Evolutionary conservation across 2,888 invertebrate species (phyloP).

Genomic region (Drosophila testacea): DNA sequence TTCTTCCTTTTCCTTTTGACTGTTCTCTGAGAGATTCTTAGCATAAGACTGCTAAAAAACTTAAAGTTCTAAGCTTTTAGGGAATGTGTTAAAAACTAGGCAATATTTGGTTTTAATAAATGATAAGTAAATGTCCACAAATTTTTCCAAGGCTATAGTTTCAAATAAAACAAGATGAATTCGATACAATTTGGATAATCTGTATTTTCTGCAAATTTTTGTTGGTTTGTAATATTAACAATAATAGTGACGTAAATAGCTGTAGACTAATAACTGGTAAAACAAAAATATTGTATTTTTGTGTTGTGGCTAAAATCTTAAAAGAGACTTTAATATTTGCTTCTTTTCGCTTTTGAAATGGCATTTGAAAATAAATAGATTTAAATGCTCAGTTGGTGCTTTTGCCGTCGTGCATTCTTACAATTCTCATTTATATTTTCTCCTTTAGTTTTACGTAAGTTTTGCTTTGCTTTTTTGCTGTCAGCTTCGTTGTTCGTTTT

Average conservation of each 20-base stretch:
- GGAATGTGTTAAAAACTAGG: conserved; percentile 37
- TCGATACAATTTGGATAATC: background rate
- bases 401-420: conserved; percentile 8
- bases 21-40: conserved; percentile 13
- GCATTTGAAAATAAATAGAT: conserved; percentile 5
- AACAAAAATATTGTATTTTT: background rate
- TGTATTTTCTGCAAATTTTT: no score
- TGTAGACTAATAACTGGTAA: no score
- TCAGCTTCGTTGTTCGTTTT: conserved; percentile 38
- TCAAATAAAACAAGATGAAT: background rate
- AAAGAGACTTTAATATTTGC: conserved; percentile 7
- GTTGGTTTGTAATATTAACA: no score
- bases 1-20: conserved; percentile 29
- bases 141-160: background rate
- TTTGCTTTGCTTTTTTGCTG: conserved; percentile 37
- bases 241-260: no score
- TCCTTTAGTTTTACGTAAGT: conserved; percentile 14
- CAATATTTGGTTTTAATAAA: conserved; percentile 14
- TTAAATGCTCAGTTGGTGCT: conserved; percentile 23
- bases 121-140: background rate
- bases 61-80: conserved; percentile 10
- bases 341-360: conserved; percentile 5
- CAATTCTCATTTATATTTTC: conserved; percentile 9
- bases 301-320: background rate
- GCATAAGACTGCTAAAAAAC: conserved; percentile 13